Base-by-base conservation (phyloP, 2,797 vertebrate genomes). In the Schizopygopsis pylzovi region DNA sequence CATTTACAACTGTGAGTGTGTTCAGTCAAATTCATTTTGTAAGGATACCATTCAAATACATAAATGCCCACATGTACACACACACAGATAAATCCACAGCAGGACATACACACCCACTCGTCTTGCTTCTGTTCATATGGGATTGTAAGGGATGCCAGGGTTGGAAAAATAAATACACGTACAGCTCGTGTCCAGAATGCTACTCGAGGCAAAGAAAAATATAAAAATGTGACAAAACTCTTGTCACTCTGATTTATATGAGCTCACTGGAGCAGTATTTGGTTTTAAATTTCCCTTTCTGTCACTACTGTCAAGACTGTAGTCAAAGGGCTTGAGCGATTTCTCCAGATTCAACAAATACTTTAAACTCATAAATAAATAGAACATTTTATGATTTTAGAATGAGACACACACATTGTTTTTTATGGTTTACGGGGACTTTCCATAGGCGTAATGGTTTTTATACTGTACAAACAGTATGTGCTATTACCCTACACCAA, bases 31-130 rank as follows among this genome's bases (percentile, higher is more conserved):
- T 18, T 52, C 7, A 65, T 67, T 82, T 65, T 73, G 33, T 54
- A 68, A 79, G 39, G 65, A 78, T 33, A 52, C 10, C 5, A 3
- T 68, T 75, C 37, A 68, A 25, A 82, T 63, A 25, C 28, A 54
- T 54, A 81, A 8, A 76, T 3, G 47, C 28, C 67, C 47, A 81
- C 63, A 47, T 67, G 59, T 47, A 39, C 79, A 65, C 70, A 81
- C 79, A 81, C 79, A 43, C 75, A 16, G 70, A 73, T 75, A 87
- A 75, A 75, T 82, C 63, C 56, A 75, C 47, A 88, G 47, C 49
- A 56, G 10, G 25, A 37, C 79, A 28, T 28, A 73, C 77, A 75
- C 79, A 83, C 76, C 41, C 80, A 52, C 56, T 41, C 20, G 11
- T 59, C 85, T 59, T 37, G 33, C 70, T 79, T 22, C 85, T 83